Base-by-base conservation (phyloP, 2,888 invertebrate species). In the Aethes cnicana region DNA sequence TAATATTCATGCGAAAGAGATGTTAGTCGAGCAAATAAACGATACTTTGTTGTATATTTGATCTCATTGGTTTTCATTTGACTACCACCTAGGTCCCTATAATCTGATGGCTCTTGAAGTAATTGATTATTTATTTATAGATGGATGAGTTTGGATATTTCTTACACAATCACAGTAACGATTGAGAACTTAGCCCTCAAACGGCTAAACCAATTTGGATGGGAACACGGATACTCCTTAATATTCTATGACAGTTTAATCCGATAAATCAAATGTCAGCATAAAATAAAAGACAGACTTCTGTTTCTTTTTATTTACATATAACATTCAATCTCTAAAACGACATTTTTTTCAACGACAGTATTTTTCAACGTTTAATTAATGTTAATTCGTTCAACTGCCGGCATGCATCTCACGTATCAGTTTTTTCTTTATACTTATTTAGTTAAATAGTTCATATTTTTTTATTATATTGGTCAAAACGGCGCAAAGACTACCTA, bases 1-100 rank as follows among this genome's bases (percentile, higher is more conserved):
- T 81, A 74, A 70, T 69, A 49, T 66, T 64, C 62, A 66, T 70
- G 67, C 67, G 25, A 55, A 71, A 67, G 63, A 74, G 64, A 80
- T 73, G 77, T 81, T 81, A 21, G 39, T 52, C 78, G 72, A 57
- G 62, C 68, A 74, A 84, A 77, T 76, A 77, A 85, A 83, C 63
- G 62, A 72, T 77, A 81, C 57, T 62, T 64, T 70, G 65, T 71
- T 71, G 68, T 72, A 71, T 58, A 53, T 41, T 41, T 14, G 26
- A 36, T 33, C 12, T 58, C 55, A 50, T 67, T 67, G 63, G 50
- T 59, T 65, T 61, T 61, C 3, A 16, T 20, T 32, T 23, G 4
- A 23, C 20, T 6, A n/a, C 9, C 4, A n/a, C 4, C 9, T 32
- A 7, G 8, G n/a, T n/a, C n/a, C n/a, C n/a, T n/a, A n/a, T n/a